Base-by-base conservation (phyloP, 2,888 invertebrate species). In the Cantharis flavilabris region DNA sequence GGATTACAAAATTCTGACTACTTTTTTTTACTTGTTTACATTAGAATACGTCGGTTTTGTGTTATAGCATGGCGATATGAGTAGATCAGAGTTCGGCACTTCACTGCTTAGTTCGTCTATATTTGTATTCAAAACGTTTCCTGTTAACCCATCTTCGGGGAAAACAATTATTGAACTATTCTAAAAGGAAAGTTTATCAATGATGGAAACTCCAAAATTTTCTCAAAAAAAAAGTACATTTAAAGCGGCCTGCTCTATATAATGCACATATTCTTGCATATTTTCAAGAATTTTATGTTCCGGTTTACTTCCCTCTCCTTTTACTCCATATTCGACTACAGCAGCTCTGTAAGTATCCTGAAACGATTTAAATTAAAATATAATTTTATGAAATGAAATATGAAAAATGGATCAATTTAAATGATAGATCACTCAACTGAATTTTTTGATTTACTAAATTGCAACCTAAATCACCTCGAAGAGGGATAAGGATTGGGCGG, bases 261-360 rank as follows among this genome's bases (percentile, higher is more conserved):
- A 70, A 30, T 71, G 72, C 14, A 69, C 67, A 62, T 81, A 81
- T 64, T 78, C 72, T 16, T 79, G 72, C 4, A 75, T 72, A 62
- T 81, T 79, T 18, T 69, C 49, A 30, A 69, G 65, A 23, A 81
- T 16, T 10, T 70, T 62, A 49, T 77, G 70, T 23, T 70, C 64
- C 5, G 79, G 11, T 69, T 62, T 33, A 67, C 28, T 28, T 13
- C n/a, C 69, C 2, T 2, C 13, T 13, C 3, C 2, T 33, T 62
- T 78, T 11, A 79, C 18, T 5, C 70, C 75, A 33, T 80, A 81
- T 73, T 83, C 83, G 1, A 83, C 83, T 3, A 83, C 82, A 5
- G 83, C 82, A 2, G 82, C 83, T 75, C 67, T 80, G 64, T 83
- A 83, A 4, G 76, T 70, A 23, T 67, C 76, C 65, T 67, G 13